These are phyloP conservation scores for Drosophila kokeensis DNA, from an alignment of 2,888 invertebrate genomes.

Conservation along the genomic window DNA sequence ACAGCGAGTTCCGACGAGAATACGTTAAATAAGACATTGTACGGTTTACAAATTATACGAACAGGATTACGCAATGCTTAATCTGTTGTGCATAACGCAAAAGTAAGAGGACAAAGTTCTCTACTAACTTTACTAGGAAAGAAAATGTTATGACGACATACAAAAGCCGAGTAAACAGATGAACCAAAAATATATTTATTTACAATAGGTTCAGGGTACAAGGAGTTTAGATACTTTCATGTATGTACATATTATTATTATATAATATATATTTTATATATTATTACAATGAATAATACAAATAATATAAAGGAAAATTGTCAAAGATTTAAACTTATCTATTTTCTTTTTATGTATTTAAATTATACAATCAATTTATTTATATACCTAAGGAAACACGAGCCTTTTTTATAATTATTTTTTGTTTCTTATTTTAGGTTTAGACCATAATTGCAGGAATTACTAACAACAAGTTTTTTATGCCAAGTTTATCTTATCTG, in stretches of 20 bases:
- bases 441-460: background rate
- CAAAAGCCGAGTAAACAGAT: background rate
- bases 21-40: too few species aligned
- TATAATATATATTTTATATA: background rate
- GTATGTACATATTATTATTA: background rate
- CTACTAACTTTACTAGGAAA: background rate
- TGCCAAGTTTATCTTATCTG: background rate
- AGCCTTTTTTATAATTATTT: background rate
- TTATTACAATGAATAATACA: background rate
- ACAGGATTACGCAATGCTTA: background rate
- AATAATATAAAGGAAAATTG: background rate
- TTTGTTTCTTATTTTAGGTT: background rate
- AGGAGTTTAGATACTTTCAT: background rate
- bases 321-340: background rate
- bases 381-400: background rate
- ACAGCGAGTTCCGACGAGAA: background rate
- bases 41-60: background rate
- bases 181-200: background rate
- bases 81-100: background rate
- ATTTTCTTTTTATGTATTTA: background rate
- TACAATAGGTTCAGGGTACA: background rate
- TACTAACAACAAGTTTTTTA: background rate
- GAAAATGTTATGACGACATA: background rate
- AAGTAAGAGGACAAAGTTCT: background rate
- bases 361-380: background rate